These are phyloP conservation scores for Trochalopteron elliotii DNA, from an alignment of 2,113 vertebrate genomes.

Conservation along the genomic window DNA sequence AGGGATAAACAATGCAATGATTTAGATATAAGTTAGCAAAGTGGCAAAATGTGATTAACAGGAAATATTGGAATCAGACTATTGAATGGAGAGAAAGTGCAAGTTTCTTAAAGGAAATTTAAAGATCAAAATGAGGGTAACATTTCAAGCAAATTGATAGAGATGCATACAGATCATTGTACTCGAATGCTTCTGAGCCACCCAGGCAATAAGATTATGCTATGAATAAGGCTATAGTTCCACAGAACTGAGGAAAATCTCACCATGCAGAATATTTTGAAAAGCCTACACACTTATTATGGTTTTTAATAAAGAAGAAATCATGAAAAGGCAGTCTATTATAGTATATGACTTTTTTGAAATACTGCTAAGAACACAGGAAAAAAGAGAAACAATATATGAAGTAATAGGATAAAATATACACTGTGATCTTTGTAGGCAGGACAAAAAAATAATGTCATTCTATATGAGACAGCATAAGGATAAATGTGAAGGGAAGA, in stretches of 20 bases:
- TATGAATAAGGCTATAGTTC: neutral
- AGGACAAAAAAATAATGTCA: neutral
- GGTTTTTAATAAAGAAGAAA: neutral
- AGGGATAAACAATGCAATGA: neutral
- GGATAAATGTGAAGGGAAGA: neutral
- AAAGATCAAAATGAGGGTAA: neutral
- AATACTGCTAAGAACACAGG: neutral
- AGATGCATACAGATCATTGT: neutral
- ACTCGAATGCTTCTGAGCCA: neutral
- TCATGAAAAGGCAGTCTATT: neutral
- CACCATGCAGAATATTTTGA: neutral
- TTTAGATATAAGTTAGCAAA: neutral
- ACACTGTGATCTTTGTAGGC: neutral
- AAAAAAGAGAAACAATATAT: neutral
- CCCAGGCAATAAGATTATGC: neutral
- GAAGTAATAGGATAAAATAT: neutral
- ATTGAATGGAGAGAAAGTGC: neutral
- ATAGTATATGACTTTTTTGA: fast-evolving
- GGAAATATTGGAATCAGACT: neutral
- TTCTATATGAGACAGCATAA: neutral
- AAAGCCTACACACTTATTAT: neutral
- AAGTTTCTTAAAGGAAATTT: neutral
- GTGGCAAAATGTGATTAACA: neutral
- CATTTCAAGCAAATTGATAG: neutral
- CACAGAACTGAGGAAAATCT: neutral